Evolutionary conservation across 1,140 invertebrate genomes (phyloP).

Genomic region (Ephestia elutella): DNA sequence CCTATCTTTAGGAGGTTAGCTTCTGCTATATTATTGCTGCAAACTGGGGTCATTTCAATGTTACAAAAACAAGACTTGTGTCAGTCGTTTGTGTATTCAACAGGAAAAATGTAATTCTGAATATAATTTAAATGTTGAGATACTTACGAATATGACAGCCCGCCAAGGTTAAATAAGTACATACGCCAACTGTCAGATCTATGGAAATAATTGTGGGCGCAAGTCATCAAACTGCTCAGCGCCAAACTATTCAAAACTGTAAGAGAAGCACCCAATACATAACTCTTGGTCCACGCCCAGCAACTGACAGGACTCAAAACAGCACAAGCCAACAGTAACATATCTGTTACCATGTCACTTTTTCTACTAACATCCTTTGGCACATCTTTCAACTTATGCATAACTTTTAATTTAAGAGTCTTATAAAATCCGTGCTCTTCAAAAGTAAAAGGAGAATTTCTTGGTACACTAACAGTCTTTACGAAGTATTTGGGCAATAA

Average conservation of each 20-base stretch:
- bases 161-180: slow-evolving; percentile 84
- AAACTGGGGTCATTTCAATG: too few species aligned
- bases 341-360: slow-evolving; percentile 75
- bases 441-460: slow-evolving; percentile 81
- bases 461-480: slow-evolving; percentile 65
- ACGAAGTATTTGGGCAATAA: slow-evolving; percentile 80
- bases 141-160: slow-evolving; percentile 78
- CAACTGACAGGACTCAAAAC: slow-evolving; percentile 73
- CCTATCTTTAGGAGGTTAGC: too few species aligned
- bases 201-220: slow-evolving; percentile 89
- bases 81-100: too few species aligned
- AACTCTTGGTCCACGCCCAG: slow-evolving; percentile 54
- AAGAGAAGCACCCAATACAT: slow-evolving; percentile 33
- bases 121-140: too few species aligned
- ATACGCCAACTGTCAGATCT: slow-evolving; percentile 86
- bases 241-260: slow-evolving; percentile 63
- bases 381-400: slow-evolving; percentile 66
- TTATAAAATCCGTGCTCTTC: slow-evolving; percentile 81
- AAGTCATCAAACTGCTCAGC: slow-evolving; percentile 75
- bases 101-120: too few species aligned
- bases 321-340: slow-evolving; percentile 70
- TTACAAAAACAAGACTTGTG: background rate
- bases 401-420: slow-evolving; percentile 78
- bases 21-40: too few species aligned
- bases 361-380: slow-evolving; percentile 44